Percentiles rank a stretch among this genome's conserved stretches.
phyloP scores from a whole-genome alignment of 2,797 vertebrate genomes.

The Esox masquinongy region DNA sequence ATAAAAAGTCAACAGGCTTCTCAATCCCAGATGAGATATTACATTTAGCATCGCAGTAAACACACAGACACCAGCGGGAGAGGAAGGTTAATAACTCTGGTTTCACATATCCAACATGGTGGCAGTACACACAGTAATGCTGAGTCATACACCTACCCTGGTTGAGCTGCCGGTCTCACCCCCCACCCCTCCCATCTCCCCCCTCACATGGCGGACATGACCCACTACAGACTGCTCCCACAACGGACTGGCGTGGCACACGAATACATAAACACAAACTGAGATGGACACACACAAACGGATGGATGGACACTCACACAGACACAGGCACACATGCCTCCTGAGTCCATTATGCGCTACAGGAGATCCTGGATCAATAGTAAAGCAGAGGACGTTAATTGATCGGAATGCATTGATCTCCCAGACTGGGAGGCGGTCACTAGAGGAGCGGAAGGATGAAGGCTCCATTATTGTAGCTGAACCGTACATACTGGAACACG shows the following conservation, averaged over 20 bases:
- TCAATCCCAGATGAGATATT: conserved; percentile 18
- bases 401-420: neutral
- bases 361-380: conserved; percentile 12
- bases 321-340: conserved; percentile 14
- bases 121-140: neutral
- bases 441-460: too few relatives aligned
- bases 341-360: neutral
- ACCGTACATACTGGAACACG: neutral
- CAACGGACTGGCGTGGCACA: neutral
- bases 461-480: neutral
- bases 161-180: neutral
- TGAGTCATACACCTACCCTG: conserved; percentile 1
- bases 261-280: neutral
- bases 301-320: neutral
- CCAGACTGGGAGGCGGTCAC: neutral
- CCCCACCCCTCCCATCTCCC: too few relatives aligned
- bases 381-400: neutral
- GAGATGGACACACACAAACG: neutral
- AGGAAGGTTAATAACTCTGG: neutral
- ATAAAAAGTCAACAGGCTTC: conserved; percentile 35
- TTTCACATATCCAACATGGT: neutral
- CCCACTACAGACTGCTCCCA: neutral
- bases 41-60: conserved; percentile 32
- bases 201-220: neutral
- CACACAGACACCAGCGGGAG: conserved; percentile 8